Percentiles rank a stretch among this genome's conserved stretches.
Evolutionary conservation across 2,888 invertebrate species (phyloP).

Genomic region (Camptogramma bilineatum): DNA sequence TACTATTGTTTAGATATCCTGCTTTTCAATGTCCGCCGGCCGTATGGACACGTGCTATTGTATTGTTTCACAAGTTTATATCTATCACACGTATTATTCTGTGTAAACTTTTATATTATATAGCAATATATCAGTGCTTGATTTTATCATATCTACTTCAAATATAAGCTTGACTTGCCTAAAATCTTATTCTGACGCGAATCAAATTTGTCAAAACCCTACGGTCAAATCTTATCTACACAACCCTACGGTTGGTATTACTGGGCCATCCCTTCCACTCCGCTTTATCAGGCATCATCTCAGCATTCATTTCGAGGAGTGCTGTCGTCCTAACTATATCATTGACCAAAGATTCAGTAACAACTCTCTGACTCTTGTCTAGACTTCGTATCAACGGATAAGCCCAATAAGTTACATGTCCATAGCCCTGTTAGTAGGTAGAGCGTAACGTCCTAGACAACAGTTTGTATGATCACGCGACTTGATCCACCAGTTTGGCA

Average conservation of each 20-base stretch:
- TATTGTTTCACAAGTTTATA: neutral
- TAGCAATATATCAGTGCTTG: too few species aligned
- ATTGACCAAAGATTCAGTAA: neutral
- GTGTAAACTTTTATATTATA: neutral
- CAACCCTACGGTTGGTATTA: too few species aligned
- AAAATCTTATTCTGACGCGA: too few species aligned
- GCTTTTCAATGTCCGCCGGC: slow-evolving; percentile 33
- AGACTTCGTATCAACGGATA: neutral
- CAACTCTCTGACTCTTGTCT: neutral
- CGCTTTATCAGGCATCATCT: too few species aligned
- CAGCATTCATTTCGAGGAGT: neutral
- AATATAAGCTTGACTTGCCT: too few species aligned
- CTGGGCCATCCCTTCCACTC: too few species aligned
- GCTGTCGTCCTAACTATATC: neutral
- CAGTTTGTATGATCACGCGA: slow-evolving; percentile 22
- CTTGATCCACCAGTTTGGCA: slow-evolving; percentile 21
- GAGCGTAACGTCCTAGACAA: slow-evolving; percentile 26
- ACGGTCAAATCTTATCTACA: too few species aligned
- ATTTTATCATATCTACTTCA: neutral
- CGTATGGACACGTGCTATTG: slow-evolving; percentile 13
- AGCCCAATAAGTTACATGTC: slow-evolving; percentile 21
- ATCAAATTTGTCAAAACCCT: too few species aligned
- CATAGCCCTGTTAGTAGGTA: slow-evolving; percentile 27
- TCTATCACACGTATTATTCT: too few species aligned
- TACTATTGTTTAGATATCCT: slow-evolving; percentile 59